phyloP scores from a whole-genome alignment of 2,113 vertebrate species.

The Colaptes auratus region DNA sequence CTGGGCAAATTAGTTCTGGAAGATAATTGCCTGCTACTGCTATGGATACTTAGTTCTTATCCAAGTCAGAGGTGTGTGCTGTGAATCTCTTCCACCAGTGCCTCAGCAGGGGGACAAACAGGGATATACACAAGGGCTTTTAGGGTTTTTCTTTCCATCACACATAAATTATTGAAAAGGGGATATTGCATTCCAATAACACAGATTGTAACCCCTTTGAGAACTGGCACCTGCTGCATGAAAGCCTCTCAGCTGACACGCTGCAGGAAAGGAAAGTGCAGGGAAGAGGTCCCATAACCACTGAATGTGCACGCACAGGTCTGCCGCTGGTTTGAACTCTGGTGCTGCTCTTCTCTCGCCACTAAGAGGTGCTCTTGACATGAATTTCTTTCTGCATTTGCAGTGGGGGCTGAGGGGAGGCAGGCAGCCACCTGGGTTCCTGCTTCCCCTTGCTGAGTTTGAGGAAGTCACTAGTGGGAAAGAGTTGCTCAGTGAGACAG shows the following conservation, averaged over 20 bases:
- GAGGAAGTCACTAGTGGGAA: neutral
- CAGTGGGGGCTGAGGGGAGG: neutral
- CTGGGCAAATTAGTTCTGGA: neutral
- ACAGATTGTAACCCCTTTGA: neutral
- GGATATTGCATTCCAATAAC: neutral
- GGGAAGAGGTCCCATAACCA: neutral
- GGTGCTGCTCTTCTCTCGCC: neutral
- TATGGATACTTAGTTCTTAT: neutral
- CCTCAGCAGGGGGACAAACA: neutral
- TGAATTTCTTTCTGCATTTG: neutral
- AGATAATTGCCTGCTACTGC: neutral
- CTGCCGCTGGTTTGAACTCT: neutral
- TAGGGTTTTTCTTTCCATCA: neutral
- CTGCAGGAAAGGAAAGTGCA: neutral
- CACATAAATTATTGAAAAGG: neutral
- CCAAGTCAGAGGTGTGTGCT: neutral
- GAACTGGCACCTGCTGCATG: neutral
- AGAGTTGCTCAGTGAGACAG: neutral
- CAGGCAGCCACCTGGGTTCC: neutral
- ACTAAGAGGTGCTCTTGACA: slow-evolving; percentile 51
- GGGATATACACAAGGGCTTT: neutral
- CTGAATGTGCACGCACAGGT: neutral
- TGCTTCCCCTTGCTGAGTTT: neutral
- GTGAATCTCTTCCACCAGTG: neutral
- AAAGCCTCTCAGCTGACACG: neutral